Base-by-base conservation (phyloP, 2,113 vertebrate genomes). In the Toxotes chatareus region DNA sequence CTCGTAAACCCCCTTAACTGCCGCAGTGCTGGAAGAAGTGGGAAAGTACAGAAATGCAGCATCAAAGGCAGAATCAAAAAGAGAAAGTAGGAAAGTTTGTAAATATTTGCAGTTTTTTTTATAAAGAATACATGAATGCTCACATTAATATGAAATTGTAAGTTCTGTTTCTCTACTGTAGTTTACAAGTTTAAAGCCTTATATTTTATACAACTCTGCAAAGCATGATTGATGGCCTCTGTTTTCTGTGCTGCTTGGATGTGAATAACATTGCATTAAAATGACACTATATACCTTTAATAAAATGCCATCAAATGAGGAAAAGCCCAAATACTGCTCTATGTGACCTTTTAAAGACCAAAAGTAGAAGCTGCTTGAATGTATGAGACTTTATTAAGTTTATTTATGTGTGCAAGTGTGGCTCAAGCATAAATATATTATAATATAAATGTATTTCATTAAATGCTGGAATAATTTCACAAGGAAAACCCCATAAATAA, bases 1-100 rank as follows among this genome's bases (percentile, higher is more conserved):
- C 79, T 70, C 62, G 21, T 79, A 80, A 88, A 89, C 57, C 82
- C 73, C 1, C 9, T 72, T 71, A 75, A 80, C 53, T 77, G 65
- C 62, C 13, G 64, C 80, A 57, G 68, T 36, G 67, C 44, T 59
- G 69, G 64, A 12, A 65, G 56, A 79, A 44, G 59, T 53, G 36
- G n/a, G 12, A 11, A 66, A 80, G 44, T 31, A n/a, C 40, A 62
- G 72, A 68, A 67, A 80, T 49, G 67, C 36, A 1, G 57, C 61
- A 80, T 80, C 38, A 69, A 80, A 75, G 36, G 57, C n/a, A 53
- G 68, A 17, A 67, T 64, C 21, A 32, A 49, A 42, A 70, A 36
- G 21, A 64, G 40, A 38, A 76, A 79, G 57, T 49, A 6, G 16
- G 19, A 40, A 53, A 62, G 5, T 31, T 79, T 46, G 69, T 53